Conservation (phyloP, 2,797 vertebrate species). For the Karalla daura region DNA sequence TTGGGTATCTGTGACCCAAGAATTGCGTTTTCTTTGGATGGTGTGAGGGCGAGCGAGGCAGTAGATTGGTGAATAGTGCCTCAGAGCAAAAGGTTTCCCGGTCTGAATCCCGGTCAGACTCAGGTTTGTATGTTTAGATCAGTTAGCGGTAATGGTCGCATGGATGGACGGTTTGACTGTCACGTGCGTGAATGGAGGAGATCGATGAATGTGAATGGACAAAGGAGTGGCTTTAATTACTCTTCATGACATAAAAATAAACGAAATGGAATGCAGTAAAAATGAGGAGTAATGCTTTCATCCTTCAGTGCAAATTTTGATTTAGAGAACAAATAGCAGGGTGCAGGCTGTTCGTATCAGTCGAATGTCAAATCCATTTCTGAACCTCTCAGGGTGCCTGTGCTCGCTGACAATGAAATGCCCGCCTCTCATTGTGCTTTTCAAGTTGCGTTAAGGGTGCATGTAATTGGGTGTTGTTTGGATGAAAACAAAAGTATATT, state of each 20-base stretch:
- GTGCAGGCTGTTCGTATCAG: slow-evolving; percentile 4
- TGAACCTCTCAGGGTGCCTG: slow-evolving; percentile 19
- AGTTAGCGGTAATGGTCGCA: too few species aligned
- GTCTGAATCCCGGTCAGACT: too few species aligned
- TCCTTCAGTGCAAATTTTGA: slow-evolving; percentile 1
- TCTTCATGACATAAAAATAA: not conserved
- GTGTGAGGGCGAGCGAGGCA: too few species aligned
- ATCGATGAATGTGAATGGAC: not conserved
- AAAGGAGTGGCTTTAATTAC: not conserved
- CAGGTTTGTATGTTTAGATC: too few species aligned
- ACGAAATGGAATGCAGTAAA: not conserved
- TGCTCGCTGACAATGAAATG: slow-evolving; percentile 35
- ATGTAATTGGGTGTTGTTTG: slow-evolving; percentile 14
- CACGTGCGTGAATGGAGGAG: not conserved
- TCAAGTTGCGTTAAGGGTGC: not conserved
- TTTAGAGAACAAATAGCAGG: slow-evolving; percentile 24
- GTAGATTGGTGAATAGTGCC: too few species aligned
- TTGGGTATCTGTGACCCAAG: slow-evolving; percentile 15
- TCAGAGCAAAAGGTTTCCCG: too few species aligned
- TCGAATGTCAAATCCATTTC: slow-evolving; percentile 26
- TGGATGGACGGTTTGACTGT: too few species aligned
- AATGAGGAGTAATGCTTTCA: not conserved
- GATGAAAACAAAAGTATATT: slow-evolving; percentile 27
- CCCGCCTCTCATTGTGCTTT: slow-evolving; percentile 30
- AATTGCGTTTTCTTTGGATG: slow-evolving; percentile 12